Evolutionary conservation across 1,140 invertebrate species (phyloP).

Genomic region (Drosophila paulistorum): DNA sequence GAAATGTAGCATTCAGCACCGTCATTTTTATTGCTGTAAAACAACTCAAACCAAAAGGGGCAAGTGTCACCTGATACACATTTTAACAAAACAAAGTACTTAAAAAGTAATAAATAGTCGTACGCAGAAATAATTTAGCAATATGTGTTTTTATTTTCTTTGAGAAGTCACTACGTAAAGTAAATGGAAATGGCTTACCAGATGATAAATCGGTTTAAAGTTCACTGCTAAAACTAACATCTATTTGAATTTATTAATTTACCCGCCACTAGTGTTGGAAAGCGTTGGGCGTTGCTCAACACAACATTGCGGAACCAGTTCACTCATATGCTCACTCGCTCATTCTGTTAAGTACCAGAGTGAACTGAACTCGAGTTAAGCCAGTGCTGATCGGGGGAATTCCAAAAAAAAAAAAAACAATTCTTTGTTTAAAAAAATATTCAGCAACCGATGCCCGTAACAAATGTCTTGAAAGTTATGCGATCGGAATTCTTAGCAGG

Average conservation of each 20-base stretch:
- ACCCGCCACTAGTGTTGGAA: background rate
- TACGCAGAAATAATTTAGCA: conserved; percentile 43
- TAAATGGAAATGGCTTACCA: background rate
- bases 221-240: background rate
- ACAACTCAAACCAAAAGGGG: conserved; percentile 26
- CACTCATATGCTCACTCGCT: too few species aligned
- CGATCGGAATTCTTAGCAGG: too few species aligned
- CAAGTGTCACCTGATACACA: conserved; percentile 39
- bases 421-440: too few species aligned
- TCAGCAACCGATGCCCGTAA: too few species aligned
- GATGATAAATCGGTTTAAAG: background rate
- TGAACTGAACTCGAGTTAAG: too few species aligned
- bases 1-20: conserved; percentile 56
- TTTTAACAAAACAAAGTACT: conserved; percentile 52
- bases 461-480: too few species aligned
- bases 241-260: background rate
- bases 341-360: too few species aligned
- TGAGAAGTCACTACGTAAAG: too few species aligned
- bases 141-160: conserved; percentile 1
- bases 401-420: too few species aligned
- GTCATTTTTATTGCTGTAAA: conserved; percentile 48
- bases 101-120: conserved; percentile 69
- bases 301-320: too few species aligned
- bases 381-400: too few species aligned
- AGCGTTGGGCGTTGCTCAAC: background rate